Conservation (phyloP, 2,797 vertebrate species). For the Yasuhikotakia modesta region DNA sequence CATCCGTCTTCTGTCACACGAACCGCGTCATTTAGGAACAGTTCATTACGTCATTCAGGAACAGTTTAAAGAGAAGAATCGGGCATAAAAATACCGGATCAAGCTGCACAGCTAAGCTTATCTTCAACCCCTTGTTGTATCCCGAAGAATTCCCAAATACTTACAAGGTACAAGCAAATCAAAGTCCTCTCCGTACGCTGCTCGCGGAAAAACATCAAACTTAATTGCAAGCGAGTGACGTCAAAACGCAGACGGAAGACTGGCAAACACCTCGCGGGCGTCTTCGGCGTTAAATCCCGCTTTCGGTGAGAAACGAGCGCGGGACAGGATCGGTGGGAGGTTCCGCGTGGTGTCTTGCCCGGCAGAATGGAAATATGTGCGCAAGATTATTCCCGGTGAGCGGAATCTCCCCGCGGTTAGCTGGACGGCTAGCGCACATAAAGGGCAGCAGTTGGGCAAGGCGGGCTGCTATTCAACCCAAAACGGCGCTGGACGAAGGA, state of each 20-base stretch:
- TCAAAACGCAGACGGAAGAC: slow-evolving; percentile 63
- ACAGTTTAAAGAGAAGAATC: no score
- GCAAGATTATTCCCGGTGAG: neutral
- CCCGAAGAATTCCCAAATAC: slow-evolving; percentile 52
- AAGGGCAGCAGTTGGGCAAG: slow-evolving; percentile 58
- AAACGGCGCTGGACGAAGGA: neutral
- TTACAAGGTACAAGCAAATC: slow-evolving; percentile 75
- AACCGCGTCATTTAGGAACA: no score
- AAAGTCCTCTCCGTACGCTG: slow-evolving; percentile 58
- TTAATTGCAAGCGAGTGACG: slow-evolving; percentile 63
- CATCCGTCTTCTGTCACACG: no score
- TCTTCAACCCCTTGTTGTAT: no score
- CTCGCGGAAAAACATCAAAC: slow-evolving; percentile 73
- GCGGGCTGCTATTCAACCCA: slow-evolving; percentile 9
- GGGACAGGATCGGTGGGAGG: neutral
- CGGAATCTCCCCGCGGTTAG: slow-evolving; percentile 38
- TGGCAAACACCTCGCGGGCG: slow-evolving; percentile 34
- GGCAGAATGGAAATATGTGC: neutral
- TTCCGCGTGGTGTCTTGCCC: neutral
- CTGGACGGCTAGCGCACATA: slow-evolving; percentile 61
- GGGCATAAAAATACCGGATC: no score
- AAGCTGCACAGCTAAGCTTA: no score
- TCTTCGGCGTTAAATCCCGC: neutral
- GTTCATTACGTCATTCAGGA: no score
- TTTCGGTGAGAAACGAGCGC: neutral